A percentile compares a stretch with the other conserved stretches of the same genome.
Evolutionary conservation across 2,797 vertebrate species (phyloP).

Genomic region (Avahi laniger): DNA sequence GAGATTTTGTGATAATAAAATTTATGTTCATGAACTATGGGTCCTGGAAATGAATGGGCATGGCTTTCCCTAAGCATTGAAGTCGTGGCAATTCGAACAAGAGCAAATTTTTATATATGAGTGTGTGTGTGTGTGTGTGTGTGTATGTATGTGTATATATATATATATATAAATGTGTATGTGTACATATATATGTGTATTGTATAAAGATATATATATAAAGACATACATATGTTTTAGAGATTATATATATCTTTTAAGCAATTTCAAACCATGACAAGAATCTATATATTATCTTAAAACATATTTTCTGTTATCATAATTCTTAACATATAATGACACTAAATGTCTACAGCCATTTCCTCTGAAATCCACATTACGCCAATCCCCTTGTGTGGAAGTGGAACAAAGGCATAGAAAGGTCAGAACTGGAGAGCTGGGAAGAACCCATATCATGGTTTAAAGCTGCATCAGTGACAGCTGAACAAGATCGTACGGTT

Average conservation of each 20-base stretch:
- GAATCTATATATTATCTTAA: not conserved
- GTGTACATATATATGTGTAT: too few species aligned
- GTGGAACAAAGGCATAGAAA: not conserved
- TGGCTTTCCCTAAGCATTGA: not conserved
- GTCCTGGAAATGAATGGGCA: not conserved
- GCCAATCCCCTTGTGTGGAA: not conserved
- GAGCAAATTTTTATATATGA: not conserved
- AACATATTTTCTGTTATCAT: not conserved
- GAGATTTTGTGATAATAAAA: not conserved
- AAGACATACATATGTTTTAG: not conserved
- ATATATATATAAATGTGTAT: too few species aligned
- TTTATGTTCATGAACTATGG: not conserved
- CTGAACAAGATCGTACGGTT: not conserved
- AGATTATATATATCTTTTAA: not conserved
- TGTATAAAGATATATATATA: too few species aligned
- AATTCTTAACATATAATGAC: not conserved
- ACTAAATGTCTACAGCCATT: not conserved
- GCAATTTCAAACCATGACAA: not conserved
- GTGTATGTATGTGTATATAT: too few species aligned
- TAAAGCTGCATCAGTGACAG: not conserved
- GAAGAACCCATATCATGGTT: not conserved
- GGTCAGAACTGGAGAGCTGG: not conserved
- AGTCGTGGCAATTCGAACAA: not conserved
- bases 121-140: not conserved
- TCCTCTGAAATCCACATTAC: conserved; percentile 7